These are phyloP conservation scores for Tyria jacobaeae DNA, from an alignment of 2,888 invertebrate genomes.

Conservation along the genomic window DNA sequence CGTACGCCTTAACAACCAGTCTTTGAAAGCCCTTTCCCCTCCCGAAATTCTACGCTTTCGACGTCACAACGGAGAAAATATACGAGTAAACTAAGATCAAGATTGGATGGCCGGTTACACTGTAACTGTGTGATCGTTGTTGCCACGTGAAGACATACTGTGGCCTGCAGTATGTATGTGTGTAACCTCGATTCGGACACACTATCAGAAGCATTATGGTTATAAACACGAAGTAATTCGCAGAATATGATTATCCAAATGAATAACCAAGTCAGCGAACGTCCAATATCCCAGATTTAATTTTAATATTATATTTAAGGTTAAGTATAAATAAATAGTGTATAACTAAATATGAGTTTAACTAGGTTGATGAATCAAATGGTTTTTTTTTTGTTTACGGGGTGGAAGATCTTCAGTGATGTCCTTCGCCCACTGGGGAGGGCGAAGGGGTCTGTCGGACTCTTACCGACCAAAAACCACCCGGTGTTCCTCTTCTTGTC, in stretches of 20 bases:
- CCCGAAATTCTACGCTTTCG: slow-evolving; percentile 51
- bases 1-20: slow-evolving; percentile 71
- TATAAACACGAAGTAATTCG: slow-evolving; percentile 83
- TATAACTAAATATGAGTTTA: neutral
- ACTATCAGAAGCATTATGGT: slow-evolving; percentile 78
- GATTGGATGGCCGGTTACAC: slow-evolving; percentile 60
- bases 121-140: slow-evolving; percentile 78
- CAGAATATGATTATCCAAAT: slow-evolving; percentile 84
- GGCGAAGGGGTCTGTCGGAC: too few species aligned
- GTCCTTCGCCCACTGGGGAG: too few species aligned
- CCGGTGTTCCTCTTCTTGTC: too few species aligned
- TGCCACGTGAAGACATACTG: slow-evolving; percentile 81
- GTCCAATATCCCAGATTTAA: slow-evolving; percentile 64
- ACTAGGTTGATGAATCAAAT: too few species aligned
- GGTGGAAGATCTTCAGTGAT: too few species aligned
- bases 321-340: neutral
- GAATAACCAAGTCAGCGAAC: slow-evolving; percentile 72
- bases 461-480: too few species aligned
- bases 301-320: slow-evolving; percentile 48
- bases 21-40: slow-evolving; percentile 58
- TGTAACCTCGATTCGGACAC: slow-evolving; percentile 85
- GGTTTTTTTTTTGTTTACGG: too few species aligned
- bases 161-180: slow-evolving; percentile 69
- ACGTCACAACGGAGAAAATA: slow-evolving; percentile 59
- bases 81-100: slow-evolving; percentile 67